Conservation (phyloP, 1,140 invertebrate species). For the Zaprionus nigranus region DNA sequence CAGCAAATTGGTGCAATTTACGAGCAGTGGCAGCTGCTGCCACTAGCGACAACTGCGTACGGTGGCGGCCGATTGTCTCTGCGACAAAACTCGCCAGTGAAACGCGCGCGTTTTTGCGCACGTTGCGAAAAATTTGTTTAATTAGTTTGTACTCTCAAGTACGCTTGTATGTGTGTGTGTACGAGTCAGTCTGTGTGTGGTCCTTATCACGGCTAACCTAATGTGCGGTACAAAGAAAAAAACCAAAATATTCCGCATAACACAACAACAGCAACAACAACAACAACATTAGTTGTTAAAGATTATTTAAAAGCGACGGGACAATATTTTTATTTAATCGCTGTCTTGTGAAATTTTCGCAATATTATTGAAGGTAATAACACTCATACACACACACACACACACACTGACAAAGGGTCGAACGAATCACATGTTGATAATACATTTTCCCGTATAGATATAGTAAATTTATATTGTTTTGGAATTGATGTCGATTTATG, state of each 20-base stretch:
- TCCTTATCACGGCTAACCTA: slow-evolving; percentile 63
- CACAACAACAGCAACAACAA: slow-evolving; percentile 6
- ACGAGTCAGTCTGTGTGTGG: slow-evolving; percentile 46
- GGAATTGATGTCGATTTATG: slow-evolving; percentile 4
- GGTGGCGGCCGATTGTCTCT: slow-evolving; percentile 39
- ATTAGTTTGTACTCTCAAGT: slow-evolving; percentile 1
- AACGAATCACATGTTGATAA: slow-evolving; percentile 30
- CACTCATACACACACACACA: slow-evolving; percentile 14
- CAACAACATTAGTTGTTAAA: slow-evolving; percentile 3
- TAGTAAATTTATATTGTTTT: slow-evolving; percentile 7
- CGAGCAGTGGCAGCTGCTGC: slow-evolving; percentile 23
- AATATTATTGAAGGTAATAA: slow-evolving; percentile 13
- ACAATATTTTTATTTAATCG: slow-evolving; percentile 29
- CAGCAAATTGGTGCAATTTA: slow-evolving; percentile 39
- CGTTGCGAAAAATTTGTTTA: slow-evolving; percentile 52
- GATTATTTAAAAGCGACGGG: slow-evolving; percentile 10
- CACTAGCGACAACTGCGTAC: neutral
- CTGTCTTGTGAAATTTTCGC: slow-evolving; percentile 37
- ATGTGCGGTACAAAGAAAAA: slow-evolving; percentile 62
- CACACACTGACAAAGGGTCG: slow-evolving; percentile 35
- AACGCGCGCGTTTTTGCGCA: slow-evolving; percentile 58
- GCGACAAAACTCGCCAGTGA: slow-evolving; percentile 19
- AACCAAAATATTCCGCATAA: slow-evolving; percentile 33
- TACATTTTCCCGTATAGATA: slow-evolving; percentile 26
- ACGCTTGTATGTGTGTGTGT: slow-evolving; percentile 26